Evolutionary conservation across 2,888 invertebrate genomes (phyloP).

Genomic region (Bombyx huttoni): DNA sequence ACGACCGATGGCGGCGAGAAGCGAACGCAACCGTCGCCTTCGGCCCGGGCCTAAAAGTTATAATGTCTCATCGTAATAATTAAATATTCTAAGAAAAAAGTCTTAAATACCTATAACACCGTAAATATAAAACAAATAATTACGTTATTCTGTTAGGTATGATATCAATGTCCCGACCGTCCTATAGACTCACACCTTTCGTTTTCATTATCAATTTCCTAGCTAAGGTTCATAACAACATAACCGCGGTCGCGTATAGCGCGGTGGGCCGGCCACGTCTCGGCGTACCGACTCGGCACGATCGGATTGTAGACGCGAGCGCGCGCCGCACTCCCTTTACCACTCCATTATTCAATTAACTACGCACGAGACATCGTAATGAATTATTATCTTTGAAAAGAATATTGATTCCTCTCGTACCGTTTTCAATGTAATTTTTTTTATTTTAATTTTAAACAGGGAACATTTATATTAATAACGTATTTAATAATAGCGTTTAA

Average conservation of each 20-base stretch:
- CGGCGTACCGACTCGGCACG: too few relatives aligned
- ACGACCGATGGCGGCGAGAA: slow-evolving; percentile 47
- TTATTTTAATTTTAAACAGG: slow-evolving; percentile 51
- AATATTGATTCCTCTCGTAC: slow-evolving; percentile 72
- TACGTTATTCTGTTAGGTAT: slow-evolving; percentile 72
- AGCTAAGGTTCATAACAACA: slow-evolving; percentile 71
- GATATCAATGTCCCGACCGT: slow-evolving; percentile 69
- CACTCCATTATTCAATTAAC: slow-evolving; percentile 70
- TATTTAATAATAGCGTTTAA: slow-evolving; percentile 74
- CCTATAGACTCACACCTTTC: slow-evolving; percentile 69
- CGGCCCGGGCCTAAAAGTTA: slow-evolving; percentile 62
- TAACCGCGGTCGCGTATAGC: slow-evolving; percentile 63
- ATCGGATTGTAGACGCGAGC: slow-evolving; percentile 57
- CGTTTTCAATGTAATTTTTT: slow-evolving; percentile 70
- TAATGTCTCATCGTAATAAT: slow-evolving; percentile 69
- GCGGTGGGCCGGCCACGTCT: slow-evolving; percentile 43
- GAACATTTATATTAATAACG: slow-evolving; percentile 74
- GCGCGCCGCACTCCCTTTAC: slow-evolving; percentile 59
- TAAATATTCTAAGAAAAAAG: slow-evolving; percentile 73
- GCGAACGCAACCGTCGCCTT: slow-evolving; percentile 36
- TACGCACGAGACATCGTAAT: slow-evolving; percentile 60
- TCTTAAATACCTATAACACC: slow-evolving; percentile 73
- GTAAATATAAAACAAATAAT: slow-evolving; percentile 73
- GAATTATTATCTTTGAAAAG: slow-evolving; percentile 70
- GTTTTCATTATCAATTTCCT: slow-evolving; percentile 73